Percentiles rank a stretch among this genome's conserved stretches.
Conservation (phyloP, 2,113 vertebrate genomes). For the Campylomormyrus tamandua region DNA sequence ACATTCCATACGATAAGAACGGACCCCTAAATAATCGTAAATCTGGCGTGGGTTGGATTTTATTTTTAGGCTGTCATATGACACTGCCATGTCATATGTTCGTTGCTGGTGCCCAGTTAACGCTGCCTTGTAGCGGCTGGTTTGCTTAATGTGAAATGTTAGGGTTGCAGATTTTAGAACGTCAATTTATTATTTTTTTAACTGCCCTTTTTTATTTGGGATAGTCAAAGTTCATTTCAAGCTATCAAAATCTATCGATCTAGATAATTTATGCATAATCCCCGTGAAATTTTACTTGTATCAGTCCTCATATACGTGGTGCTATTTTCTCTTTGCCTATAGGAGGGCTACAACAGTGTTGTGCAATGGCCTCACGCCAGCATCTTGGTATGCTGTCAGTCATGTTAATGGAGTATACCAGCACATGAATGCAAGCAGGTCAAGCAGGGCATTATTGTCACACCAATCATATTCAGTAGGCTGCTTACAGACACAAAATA, state of each 20-base stretch:
- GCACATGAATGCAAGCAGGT: neutral
- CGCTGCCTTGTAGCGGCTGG: neutral
- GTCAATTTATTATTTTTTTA: neutral
- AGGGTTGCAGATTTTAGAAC: neutral
- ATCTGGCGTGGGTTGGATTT: too few relatives aligned
- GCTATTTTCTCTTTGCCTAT: neutral
- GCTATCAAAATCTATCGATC: neutral
- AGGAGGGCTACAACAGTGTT: neutral
- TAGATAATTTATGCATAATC: neutral
- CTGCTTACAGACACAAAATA: too few relatives aligned
- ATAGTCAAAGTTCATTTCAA: neutral
- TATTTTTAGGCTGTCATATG: too few relatives aligned
- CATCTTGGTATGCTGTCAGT: neutral
- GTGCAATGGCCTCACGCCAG: neutral
- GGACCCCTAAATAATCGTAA: too few relatives aligned
- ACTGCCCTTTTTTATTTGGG: neutral
- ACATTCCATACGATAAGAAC: too few relatives aligned
- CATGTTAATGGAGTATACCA: neutral
- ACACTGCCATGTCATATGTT: neutral
- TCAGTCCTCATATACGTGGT: neutral
- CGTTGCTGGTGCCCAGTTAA: neutral
- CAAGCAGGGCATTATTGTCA: neutral
- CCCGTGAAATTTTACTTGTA: neutral
- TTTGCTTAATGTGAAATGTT: neutral
- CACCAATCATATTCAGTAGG: too few relatives aligned